Conservation (phyloP, 2,888 invertebrate species). For the Phengaris arion region DNA sequence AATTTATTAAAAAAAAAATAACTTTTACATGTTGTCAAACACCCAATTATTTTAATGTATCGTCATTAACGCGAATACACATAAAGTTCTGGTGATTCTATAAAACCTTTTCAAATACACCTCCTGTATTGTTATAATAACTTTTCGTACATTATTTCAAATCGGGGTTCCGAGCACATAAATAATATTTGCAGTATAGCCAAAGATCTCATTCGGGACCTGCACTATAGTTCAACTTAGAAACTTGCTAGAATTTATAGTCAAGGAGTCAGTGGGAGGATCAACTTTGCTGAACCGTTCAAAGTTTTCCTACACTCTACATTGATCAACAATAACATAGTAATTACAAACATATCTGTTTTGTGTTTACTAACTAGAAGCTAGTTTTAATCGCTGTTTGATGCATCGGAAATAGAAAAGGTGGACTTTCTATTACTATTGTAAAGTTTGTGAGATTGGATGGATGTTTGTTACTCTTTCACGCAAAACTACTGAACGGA, state of each 20-base stretch:
- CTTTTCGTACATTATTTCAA: conserved; percentile 7
- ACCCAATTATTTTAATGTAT: too few species aligned
- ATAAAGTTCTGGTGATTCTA: not conserved
- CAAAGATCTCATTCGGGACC: conserved; percentile 55
- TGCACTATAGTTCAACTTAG: conserved; percentile 47
- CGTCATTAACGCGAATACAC: too few species aligned
- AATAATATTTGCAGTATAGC: conserved; percentile 58
- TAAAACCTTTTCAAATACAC: not conserved
- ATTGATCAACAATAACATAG: conserved; percentile 15
- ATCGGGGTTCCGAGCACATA: conserved; percentile 40
- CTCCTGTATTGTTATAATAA: conserved; percentile 20
- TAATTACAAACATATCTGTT: not conserved
- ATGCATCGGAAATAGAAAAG: not conserved
- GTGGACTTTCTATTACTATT: too few species aligned
- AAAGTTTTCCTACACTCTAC: conserved; percentile 9
- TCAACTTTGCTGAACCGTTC: conserved; percentile 23
- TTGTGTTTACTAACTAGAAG: not conserved
- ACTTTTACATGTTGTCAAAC: too few species aligned
- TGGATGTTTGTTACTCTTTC: too few species aligned
- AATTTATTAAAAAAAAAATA: too few species aligned
- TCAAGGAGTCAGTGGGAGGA: conserved; percentile 43
- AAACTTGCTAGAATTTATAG: conserved; percentile 56
- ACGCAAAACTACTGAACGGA: too few species aligned
- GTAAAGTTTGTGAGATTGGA: too few species aligned
- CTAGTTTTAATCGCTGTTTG: not conserved